These are phyloP conservation scores for Drosophila simulans DNA, from an alignment of 1,140 invertebrate species.

Conservation along the genomic window DNA sequence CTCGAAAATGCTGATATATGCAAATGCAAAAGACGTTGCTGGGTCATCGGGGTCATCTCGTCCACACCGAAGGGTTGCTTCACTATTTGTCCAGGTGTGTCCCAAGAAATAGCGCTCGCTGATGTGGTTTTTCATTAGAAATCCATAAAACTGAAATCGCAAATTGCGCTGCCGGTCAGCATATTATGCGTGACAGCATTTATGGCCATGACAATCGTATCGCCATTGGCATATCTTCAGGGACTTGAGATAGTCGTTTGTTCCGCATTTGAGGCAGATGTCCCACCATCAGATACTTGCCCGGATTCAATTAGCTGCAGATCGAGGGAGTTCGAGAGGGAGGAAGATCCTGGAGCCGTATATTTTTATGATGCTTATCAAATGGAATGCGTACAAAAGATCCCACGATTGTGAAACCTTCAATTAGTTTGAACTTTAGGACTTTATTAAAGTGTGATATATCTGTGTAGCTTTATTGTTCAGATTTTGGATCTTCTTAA, in stretches of 20 bases:
- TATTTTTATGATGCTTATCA: constrained; percentile 70
- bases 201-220: constrained; percentile 63
- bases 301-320: constrained; percentile 71
- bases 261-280: constrained; percentile 53
- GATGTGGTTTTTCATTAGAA: constrained; percentile 75
- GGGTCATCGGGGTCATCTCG: constrained; percentile 75
- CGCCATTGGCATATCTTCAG: constrained; percentile 40
- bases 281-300: constrained; percentile 54
- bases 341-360: constrained; percentile 8
- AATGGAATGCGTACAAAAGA: constrained; percentile 38
- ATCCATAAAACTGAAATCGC: constrained; percentile 78
- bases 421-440: constrained; percentile 42
- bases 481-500: neutral
- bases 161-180: constrained; percentile 41
- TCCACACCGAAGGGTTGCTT: constrained; percentile 74
- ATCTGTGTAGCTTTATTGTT: neutral
- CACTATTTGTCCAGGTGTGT: constrained; percentile 69
- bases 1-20: constrained; percentile 50
- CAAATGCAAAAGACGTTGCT: constrained; percentile 64
- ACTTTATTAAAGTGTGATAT: constrained; percentile 56
- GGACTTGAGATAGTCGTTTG: constrained; percentile 16
- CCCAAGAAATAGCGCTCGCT: constrained; percentile 44
- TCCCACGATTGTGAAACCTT: constrained; percentile 21
- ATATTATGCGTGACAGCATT: constrained; percentile 79
- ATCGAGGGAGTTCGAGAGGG: constrained; percentile 21